A percentile compares a stretch with the other conserved stretches of the same genome.
Conservation (phyloP, 2,797 vertebrate genomes). For the Amblyopsis hoosieri region DNA sequence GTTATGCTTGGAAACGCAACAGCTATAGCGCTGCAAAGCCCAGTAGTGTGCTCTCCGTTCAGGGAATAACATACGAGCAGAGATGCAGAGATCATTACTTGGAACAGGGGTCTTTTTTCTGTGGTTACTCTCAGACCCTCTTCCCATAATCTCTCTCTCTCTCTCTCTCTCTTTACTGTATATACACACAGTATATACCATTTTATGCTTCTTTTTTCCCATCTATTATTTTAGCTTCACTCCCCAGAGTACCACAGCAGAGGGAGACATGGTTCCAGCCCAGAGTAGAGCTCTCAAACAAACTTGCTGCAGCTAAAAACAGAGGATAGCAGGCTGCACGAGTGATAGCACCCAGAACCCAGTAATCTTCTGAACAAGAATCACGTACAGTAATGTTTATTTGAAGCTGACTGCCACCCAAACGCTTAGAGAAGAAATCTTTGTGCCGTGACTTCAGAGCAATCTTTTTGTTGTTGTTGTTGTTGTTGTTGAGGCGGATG, state of each 20-base stretch:
- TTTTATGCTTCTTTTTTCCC: slow-evolving; percentile 36
- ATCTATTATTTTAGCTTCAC: slow-evolving; percentile 41
- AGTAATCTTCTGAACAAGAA: slow-evolving; percentile 25
- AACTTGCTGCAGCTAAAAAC: slow-evolving; percentile 66
- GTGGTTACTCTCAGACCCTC: slow-evolving; percentile 38
- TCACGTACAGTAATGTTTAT: slow-evolving; percentile 14
- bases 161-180: slow-evolving; percentile 14
- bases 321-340: slow-evolving; percentile 40
- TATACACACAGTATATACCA: slow-evolving; percentile 8
- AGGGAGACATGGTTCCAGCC: slow-evolving; percentile 48
- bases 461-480: slow-evolving; percentile 14
- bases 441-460: slow-evolving; percentile 30
- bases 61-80: slow-evolving; percentile 49
- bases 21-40: slow-evolving; percentile 40
- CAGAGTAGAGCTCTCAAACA: slow-evolving; percentile 47
- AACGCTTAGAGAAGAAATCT: slow-evolving; percentile 30
- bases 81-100: slow-evolving; percentile 61
- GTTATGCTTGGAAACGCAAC: slow-evolving; percentile 20
- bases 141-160: slow-evolving; percentile 22
- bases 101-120: slow-evolving; percentile 34
- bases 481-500: slow-evolving; percentile 2
- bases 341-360: slow-evolving; percentile 44
- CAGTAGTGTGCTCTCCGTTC: slow-evolving; percentile 36
- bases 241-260: slow-evolving; percentile 65
- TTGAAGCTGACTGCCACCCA: slow-evolving; percentile 21